Conservation (phyloP, 2,888 invertebrate species). For the Synergus japonicus region DNA sequence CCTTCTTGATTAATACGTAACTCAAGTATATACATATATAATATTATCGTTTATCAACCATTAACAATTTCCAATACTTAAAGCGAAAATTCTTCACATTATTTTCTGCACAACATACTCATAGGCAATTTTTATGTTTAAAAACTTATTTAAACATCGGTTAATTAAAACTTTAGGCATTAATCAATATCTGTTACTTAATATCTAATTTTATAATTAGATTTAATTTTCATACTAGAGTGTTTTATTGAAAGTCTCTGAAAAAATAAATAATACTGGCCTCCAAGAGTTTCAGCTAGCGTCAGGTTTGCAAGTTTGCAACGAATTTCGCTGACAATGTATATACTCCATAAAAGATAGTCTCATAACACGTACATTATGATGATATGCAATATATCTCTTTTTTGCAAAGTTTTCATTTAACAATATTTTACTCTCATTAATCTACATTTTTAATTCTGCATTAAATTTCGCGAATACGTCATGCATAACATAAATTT, state of each 20-base stretch:
- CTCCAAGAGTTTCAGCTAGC: not conserved
- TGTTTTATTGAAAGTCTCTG: too few species aligned
- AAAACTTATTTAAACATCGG: too few species aligned
- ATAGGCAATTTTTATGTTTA: too few species aligned
- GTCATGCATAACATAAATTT: not conserved
- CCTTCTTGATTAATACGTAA: not conserved
- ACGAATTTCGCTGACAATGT: constrained; percentile 4
- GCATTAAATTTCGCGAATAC: not conserved
- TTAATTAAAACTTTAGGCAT: too few species aligned
- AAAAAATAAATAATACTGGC: too few species aligned
- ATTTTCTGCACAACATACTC: too few species aligned
- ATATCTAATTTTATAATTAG: too few species aligned
- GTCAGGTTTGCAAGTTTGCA: not conserved
- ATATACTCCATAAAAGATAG: constrained; percentile 1
- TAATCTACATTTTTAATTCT: not conserved
- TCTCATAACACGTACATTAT: not conserved
- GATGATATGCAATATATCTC: not conserved
- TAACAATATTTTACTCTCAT: not conserved
- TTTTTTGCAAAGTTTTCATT: not conserved
- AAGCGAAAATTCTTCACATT: too few species aligned
- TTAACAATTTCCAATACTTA: too few species aligned
- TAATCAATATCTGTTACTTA: too few species aligned
- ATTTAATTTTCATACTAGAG: too few species aligned
- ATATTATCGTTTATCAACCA: too few species aligned
- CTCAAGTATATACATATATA: not conserved